Evolutionary conservation across 2,797 vertebrate species (phyloP), one percentile per base, ranked within the genome.

Genomic region (Phataginus tetradactyla): DNA sequence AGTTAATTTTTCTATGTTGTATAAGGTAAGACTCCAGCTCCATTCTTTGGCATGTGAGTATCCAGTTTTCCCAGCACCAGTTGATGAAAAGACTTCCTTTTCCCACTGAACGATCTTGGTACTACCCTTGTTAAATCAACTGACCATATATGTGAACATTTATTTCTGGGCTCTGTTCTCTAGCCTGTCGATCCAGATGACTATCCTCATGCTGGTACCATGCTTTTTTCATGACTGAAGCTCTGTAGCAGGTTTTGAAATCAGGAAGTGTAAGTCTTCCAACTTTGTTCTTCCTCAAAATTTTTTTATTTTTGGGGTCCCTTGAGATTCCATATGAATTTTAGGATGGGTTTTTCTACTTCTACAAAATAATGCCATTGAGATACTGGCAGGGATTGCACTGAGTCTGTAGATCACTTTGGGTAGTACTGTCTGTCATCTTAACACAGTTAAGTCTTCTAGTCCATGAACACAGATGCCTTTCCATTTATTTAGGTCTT

Each of bases 381-480:
- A 34, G 27, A 55, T 72, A 45, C 34, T 32, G 63, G 53, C 34
- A 72, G 37, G 21, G 59, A n/a, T 23, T 49, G 23, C 7, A 5
- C 17, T 18, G 59, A 55, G 15, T 74, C 13, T n/a, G 5, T 39
- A 51, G 79, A 11, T 39, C 11, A 2, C 39, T 45, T 17, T 34
- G 27, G 34, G 21, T 61, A 51, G 13, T 53, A 4, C 5, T 32
- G 34, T 81, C 51, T 32, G 42, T 81, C 51, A 12, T 37, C 27
- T 21, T 21, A 79, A 39, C 63, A 55, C 27, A 37, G 29, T 61
- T 27, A 51, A 49, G 9, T 86, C 17, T 37, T 72, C 63, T 21
- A 4, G 1, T 18, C 49, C 2, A 0, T 3, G 20, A 53, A 29
- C 84, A 42, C 4, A 3, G n/a, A 1, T 21, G n/a, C 8, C 61